Evolutionary conservation across 2,113 vertebrate genomes (phyloP), one percentile per base, ranked within the genome.

Genomic region (Acanthochromis polyacanthus): DNA sequence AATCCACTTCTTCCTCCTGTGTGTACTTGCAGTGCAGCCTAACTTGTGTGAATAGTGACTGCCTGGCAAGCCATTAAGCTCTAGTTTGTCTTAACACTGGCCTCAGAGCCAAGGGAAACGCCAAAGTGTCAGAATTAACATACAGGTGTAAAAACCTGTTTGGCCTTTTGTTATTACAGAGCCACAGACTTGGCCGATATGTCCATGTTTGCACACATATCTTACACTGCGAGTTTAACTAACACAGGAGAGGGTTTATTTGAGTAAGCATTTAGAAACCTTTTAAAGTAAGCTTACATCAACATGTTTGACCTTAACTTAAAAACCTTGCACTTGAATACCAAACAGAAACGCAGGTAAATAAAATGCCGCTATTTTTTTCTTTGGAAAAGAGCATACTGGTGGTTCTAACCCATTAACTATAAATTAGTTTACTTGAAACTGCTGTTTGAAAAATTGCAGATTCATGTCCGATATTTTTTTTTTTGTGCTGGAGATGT

Each of bases 21-120:
- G 40, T 78, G 81, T 79, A 43, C 81, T 86, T 71, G 66, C 75
- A 71, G 64, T 8, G 40, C 28, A 56, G 45, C 65, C n/a, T 16
- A 66, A 71, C 22, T 56, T 75, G 78, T 55, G 43, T n/a, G 23
- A 28, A 73, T 77, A 84, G 78, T 60, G 75, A 84, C 75, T 75
- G 75, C 80, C 45, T 51, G 67, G 80, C 25, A 56, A 17, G 73
- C 81, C 85, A 88, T 91, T 88, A 91, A 86, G 75, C 65, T 46
- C 19, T 4, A 79, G 88, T 89, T 91, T 92, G 82, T 90, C 84
- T 86, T 91, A 68, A 90, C 84, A 86, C 85, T 62, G 46, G 20
- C 51, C 71, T 84, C 81, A 59, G 64, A 88, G 86, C 90, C 91
- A 91, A 89, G 43, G 72, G 71, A 91, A 92, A 91, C 88, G 88